A percentile compares a stretch with the other conserved stretches of the same genome.
These are phyloP conservation scores for Megaceryle maxima DNA, from an alignment of 2,113 vertebrate genomes.

Conservation along the genomic window DNA sequence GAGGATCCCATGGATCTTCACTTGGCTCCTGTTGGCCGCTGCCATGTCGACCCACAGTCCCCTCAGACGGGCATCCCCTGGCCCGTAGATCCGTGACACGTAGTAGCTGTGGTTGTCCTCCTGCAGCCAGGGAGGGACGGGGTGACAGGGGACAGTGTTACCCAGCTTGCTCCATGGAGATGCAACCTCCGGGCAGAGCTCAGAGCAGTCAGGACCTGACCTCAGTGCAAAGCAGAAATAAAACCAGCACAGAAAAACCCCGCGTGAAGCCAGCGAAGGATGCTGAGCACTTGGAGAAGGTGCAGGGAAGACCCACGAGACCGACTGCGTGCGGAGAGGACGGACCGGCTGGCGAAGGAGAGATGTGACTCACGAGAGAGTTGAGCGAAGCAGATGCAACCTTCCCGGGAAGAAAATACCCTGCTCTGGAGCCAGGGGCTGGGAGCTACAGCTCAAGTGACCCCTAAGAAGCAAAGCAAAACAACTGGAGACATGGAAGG, in stretches of 20 bases:
- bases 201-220: not conserved
- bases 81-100: conserved; percentile 82
- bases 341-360: not conserved
- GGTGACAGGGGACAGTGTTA: not conserved
- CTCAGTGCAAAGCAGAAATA: not conserved
- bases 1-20: conserved; percentile 87
- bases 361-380: not conserved
- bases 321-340: fast-evolving
- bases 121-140: conserved; percentile 50
- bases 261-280: not conserved
- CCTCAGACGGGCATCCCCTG: conserved; percentile 70
- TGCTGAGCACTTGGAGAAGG: not conserved
- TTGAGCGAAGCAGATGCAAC: not conserved
- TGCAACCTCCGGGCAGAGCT: not conserved
- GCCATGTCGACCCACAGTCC: conserved; percentile 88
- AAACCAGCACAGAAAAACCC: not conserved
- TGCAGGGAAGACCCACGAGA: not conserved
- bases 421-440: not conserved
- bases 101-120: conserved; percentile 92
- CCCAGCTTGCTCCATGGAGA: fast-evolving
- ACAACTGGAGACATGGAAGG: not conserved
- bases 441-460: not conserved
- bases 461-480: fast-evolving
- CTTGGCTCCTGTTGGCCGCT: conserved; percentile 76
- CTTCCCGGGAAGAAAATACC: not conserved